phyloP scores from a whole-genome alignment of 2,113 vertebrate species.

The Centropus bengalensis region DNA sequence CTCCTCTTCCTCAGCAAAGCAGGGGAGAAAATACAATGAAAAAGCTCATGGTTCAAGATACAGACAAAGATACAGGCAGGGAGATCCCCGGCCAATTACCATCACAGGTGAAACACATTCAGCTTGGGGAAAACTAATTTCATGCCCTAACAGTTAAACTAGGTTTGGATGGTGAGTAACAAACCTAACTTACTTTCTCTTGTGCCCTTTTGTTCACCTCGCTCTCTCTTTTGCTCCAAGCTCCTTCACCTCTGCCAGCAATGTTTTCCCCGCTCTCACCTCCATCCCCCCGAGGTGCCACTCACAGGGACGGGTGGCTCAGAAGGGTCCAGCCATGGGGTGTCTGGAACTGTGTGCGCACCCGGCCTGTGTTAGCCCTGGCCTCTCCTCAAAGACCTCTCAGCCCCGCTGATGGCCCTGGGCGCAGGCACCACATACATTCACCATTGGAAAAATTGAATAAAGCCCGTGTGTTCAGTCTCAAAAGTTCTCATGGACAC shows the following conservation, averaged over 20 bases:
- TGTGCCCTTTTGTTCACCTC: not conserved
- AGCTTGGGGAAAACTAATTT: not conserved
- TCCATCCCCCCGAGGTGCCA: not conserved
- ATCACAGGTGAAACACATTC: not conserved
- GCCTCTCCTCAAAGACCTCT: not conserved
- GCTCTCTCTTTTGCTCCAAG: not conserved
- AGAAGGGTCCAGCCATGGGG: rapidly evolving
- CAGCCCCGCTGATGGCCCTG: too few species aligned
- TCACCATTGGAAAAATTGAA: not conserved
- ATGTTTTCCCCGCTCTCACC: too few species aligned
- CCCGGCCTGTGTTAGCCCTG: not conserved
- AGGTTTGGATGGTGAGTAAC: not conserved
- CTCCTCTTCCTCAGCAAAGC: not conserved
- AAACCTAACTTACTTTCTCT: not conserved
- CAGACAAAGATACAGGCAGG: not conserved
- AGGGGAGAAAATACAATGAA: not conserved
- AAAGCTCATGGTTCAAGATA: not conserved
- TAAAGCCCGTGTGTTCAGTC: rapidly evolving
- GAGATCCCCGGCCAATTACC: not conserved
- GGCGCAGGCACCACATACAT: too few species aligned
- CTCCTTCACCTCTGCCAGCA: too few species aligned
- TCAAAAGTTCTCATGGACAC: not conserved
- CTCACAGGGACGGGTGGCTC: not conserved
- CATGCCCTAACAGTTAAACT: not conserved
- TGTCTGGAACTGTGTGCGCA: rapidly evolving